Conservation (phyloP, 1,140 invertebrate species). For the Ephestia elutella region DNA sequence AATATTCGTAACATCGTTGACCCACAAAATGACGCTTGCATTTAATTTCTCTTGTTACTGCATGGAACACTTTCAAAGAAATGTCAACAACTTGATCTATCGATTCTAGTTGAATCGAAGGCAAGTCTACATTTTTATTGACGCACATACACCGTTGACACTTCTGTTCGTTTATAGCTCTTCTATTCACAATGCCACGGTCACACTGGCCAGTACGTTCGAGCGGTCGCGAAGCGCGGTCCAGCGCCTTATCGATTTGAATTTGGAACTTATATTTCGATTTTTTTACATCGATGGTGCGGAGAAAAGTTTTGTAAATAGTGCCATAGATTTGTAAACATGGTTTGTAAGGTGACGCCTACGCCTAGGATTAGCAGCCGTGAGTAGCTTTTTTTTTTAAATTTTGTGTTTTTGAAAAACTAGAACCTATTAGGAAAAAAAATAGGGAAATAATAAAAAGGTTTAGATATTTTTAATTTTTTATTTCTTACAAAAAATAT, state of each 20-base stretch:
- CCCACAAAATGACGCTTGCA: too few relatives aligned
- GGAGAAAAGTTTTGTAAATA: conserved; percentile 8
- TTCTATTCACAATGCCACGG: conserved; percentile 1
- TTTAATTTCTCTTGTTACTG: too few relatives aligned
- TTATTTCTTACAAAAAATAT: too few relatives aligned
- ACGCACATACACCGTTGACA: not conserved
- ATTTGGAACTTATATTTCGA: not conserved
- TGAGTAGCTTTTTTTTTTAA: conserved; percentile 28
- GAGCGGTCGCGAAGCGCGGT: not conserved
- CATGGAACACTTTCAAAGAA: too few relatives aligned
- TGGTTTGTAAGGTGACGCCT: conserved; percentile 43
- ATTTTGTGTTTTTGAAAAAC: too few relatives aligned
- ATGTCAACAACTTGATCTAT: too few relatives aligned
- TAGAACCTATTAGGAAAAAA: too few relatives aligned
- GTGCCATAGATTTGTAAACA: conserved; percentile 21
- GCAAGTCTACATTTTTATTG: not conserved
- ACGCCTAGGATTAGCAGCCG: conserved; percentile 32
- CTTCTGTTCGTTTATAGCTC: not conserved
- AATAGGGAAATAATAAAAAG: too few relatives aligned
- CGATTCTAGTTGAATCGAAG: not conserved
- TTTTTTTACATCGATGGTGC: conserved; percentile 2
- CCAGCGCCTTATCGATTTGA: not conserved
- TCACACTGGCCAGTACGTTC: not conserved
- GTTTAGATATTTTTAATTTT: too few relatives aligned
- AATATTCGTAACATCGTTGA: too few relatives aligned